Evolutionary conservation across 2,113 vertebrate genomes (phyloP).

Genomic region (Prolemur simus): DNA sequence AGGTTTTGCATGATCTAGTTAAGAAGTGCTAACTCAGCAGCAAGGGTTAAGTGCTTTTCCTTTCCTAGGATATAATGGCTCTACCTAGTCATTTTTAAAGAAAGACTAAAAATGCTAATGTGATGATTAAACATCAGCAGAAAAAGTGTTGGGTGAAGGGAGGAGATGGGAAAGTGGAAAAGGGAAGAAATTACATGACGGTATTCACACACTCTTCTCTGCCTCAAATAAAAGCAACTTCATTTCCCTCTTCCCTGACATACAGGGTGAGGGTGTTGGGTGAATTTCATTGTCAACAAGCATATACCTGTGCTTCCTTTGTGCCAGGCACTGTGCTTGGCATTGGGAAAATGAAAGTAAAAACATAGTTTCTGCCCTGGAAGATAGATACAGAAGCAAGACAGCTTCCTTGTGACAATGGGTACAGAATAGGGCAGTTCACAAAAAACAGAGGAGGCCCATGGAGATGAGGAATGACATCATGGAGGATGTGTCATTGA

Average conservation of each 20-base stretch:
- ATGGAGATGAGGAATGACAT: neutral
- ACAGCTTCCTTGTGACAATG: neutral
- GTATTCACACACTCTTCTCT: slow-evolving; percentile 63
- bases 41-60: slow-evolving; percentile 3
- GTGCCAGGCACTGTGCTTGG: neutral
- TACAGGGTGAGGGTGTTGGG: fast-evolving
- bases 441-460: neutral
- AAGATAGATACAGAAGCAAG: neutral
- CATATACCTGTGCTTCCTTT: neutral
- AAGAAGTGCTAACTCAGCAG: slow-evolving; percentile 34
- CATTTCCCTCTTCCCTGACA: neutral
- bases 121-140: slow-evolving; percentile 75
- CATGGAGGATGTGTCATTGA: neutral
- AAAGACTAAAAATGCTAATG: slow-evolving; percentile 74
- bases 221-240: neutral
- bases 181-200: slow-evolving; percentile 36
- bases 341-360: neutral
- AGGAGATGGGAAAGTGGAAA: neutral
- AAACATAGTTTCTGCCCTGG: neutral
- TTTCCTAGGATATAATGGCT: slow-evolving; percentile 22
- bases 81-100: slow-evolving; percentile 75
- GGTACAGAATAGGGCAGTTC: neutral
- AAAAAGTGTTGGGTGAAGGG: neutral
- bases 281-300: neutral
- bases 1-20: neutral